These are phyloP conservation scores for Eudyptes chrysolophus DNA, from an alignment of 2,113 vertebrate genomes.

Conservation along the genomic window DNA sequence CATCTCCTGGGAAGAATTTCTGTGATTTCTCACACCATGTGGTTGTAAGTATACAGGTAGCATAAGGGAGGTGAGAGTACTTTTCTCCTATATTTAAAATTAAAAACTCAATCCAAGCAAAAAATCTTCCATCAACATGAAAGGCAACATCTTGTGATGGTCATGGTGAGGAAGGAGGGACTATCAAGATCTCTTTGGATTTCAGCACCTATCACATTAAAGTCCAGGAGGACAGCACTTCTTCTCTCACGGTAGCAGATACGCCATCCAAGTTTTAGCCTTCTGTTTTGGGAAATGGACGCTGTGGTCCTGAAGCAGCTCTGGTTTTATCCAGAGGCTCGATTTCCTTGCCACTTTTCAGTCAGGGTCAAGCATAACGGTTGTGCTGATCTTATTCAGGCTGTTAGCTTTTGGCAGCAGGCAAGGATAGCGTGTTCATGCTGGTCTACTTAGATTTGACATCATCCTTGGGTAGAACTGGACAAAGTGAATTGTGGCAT, in stretches of 20 bases:
- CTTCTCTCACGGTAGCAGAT: not conserved
- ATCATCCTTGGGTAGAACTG: not conserved
- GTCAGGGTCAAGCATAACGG: not conserved
- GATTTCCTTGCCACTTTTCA: not conserved
- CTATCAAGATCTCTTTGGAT: not conserved
- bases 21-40: not conserved
- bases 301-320: not conserved
- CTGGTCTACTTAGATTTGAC: not conserved
- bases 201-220: not conserved
- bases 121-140: not conserved
- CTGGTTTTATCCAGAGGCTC: not conserved
- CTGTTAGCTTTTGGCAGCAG: not conserved
- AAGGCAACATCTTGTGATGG: not conserved
- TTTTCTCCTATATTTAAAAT: not conserved
- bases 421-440: accelerated
- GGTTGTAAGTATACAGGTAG: not conserved
- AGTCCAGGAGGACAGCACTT: not conserved
- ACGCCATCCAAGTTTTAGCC: not conserved
- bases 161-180: not conserved
- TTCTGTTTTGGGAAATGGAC: not conserved
- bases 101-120: not conserved
- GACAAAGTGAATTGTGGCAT: not conserved
- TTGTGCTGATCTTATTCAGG: not conserved
- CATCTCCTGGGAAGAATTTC: not conserved
- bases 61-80: not conserved